Evolutionary conservation across 2,113 vertebrate genomes (phyloP).

Genomic region (Rhizomys pruinosus): DNA sequence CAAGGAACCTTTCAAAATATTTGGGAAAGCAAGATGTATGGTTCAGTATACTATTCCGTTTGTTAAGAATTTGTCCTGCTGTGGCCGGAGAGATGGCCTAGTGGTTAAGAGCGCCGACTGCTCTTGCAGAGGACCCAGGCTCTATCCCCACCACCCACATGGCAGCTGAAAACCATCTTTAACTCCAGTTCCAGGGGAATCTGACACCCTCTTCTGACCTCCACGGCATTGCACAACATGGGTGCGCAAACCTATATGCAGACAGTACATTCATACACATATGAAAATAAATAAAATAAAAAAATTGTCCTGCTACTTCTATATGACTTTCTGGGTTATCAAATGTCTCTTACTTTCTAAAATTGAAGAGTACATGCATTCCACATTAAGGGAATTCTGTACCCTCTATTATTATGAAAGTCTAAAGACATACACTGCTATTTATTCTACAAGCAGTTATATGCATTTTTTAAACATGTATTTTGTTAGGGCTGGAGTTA

Average conservation of each 20-base stretch:
- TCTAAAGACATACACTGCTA: background rate
- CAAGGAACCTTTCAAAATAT: slow-evolving; percentile 56
- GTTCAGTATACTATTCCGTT: background rate
- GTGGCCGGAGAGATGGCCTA: no score
- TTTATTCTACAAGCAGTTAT: slow-evolving; percentile 37
- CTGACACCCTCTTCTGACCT: no score
- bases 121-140: no score
- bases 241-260: no score
- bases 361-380: background rate
- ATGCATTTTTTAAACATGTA: background rate
- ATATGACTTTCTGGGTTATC: background rate
- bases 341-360: slow-evolving; percentile 37
- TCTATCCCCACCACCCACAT: no score
- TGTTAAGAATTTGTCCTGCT: slow-evolving; percentile 27
- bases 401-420: background rate
- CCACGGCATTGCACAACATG: no score
- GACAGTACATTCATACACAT: no score
- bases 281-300: no score
- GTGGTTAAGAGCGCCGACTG: no score
- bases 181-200: no score
- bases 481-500: no score
- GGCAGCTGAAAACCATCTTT: no score
- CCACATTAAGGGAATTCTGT: background rate
- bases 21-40: background rate
- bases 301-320: background rate